Percentiles rank a stretch among this genome's conserved stretches.
Conservation (phyloP, 2,888 invertebrate species). For the Panorpa germanica region DNA sequence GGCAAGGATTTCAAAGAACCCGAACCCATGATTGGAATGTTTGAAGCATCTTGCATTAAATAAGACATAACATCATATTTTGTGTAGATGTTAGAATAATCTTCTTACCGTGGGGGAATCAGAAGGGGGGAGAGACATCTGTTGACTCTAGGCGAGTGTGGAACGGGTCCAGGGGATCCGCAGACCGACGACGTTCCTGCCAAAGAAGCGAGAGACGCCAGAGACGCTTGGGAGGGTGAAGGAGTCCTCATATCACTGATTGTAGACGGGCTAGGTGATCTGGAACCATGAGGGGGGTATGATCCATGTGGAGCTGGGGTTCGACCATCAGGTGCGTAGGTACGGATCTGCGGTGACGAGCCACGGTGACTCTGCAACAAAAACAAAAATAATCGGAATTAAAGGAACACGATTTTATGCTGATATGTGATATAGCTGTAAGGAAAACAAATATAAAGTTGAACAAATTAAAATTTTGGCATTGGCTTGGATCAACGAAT, state of each 20-base stretch:
- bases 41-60: too few relatives aligned
- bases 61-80: too few relatives aligned
- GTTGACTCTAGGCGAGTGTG: conserved; percentile 22
- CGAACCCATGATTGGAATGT: too few relatives aligned
- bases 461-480: too few relatives aligned
- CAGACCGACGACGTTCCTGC: conserved; percentile 25
- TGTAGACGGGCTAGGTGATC: conserved; percentile 29
- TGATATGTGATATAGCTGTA: background rate
- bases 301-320: too few relatives aligned
- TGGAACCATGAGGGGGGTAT: too few relatives aligned
- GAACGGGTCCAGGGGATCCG: too few relatives aligned
- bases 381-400: conserved; percentile 9
- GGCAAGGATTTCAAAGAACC: too few relatives aligned
- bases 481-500: too few relatives aligned
- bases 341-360: conserved; percentile 67
- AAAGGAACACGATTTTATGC: conserved; percentile 6
- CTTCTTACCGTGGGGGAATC: conserved; percentile 45
- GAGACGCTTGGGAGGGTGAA: conserved; percentile 51
- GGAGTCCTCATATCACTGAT: conserved; percentile 30
- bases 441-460: too few relatives aligned
- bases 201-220: conserved; percentile 40
- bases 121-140: conserved; percentile 60
- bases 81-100: too few relatives aligned
- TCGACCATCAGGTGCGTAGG: conserved; percentile 66
- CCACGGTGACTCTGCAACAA: conserved; percentile 46